Evolutionary conservation across 23 tunicate genomes (phyloP).

Genomic region (Ciona savignyi): DNA sequence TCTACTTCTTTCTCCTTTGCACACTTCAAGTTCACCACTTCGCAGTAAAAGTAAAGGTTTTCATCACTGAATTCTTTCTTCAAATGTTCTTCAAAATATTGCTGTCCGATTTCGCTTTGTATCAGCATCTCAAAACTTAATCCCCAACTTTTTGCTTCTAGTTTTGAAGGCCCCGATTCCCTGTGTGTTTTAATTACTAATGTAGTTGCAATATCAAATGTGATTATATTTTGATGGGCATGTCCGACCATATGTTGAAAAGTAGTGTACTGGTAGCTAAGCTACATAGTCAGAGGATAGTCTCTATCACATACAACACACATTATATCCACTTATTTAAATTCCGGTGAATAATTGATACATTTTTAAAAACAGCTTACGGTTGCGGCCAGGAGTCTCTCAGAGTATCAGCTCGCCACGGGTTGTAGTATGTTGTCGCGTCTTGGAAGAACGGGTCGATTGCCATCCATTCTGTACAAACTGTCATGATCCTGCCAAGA

Average conservation of each 20-base stretch:
- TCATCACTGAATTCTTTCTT: constrained; percentile 66
- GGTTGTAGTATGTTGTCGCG: constrained; percentile 44
- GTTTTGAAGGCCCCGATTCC: constrained; percentile 34
- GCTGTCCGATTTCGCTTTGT: constrained; percentile 36
- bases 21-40: constrained; percentile 24
- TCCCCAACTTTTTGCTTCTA: constrained; percentile 55
- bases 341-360: no score
- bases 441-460: constrained; percentile 46
- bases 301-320: no score
- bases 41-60: constrained; percentile 45
- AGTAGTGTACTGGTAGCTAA: no score
- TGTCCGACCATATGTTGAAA: no score
- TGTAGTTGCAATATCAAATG: no score
- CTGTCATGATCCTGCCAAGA: constrained; percentile 33
- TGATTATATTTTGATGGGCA: no score
- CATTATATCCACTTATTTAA: no score
- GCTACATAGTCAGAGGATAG: no score
- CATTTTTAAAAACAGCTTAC: no score
- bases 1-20: constrained; percentile 35
- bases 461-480: constrained; percentile 32
- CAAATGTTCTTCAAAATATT: constrained; percentile 48
- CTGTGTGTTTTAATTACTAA: no score
- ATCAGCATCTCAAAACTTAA: constrained; percentile 45
- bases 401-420: constrained; percentile 38
- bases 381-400: constrained; percentile 42